These are phyloP conservation scores for Darevskia nairensis DNA, from an alignment of 2,797 vertebrate genomes.

Conservation along the genomic window DNA sequence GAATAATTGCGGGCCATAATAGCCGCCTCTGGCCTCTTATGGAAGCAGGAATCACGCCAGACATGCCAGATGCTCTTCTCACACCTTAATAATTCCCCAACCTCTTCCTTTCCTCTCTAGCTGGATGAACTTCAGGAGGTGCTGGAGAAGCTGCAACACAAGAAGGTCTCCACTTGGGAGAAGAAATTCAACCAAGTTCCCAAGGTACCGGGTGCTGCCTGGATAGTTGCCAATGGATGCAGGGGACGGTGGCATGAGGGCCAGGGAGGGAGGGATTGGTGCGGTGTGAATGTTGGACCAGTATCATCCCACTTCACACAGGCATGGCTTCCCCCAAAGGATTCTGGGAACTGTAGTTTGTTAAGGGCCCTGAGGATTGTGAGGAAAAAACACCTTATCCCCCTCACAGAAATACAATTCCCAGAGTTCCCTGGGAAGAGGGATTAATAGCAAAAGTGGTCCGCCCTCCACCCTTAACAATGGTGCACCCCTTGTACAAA, in stretches of 20 bases:
- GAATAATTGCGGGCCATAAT: neutral
- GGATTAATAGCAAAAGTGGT: no score
- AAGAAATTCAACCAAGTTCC: constrained; percentile 49
- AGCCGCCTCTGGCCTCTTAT: neutral
- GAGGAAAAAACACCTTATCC: no score
- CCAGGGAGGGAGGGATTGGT: neutral
- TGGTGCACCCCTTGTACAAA: no score
- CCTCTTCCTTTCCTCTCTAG: neutral
- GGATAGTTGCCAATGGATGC: no score
- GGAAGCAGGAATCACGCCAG: neutral
- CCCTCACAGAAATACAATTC: no score
- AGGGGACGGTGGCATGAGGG: neutral
- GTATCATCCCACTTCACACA: no score
- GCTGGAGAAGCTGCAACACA: constrained; percentile 50
- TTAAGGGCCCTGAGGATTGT: no score
- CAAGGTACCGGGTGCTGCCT: neutral
- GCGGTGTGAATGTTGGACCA: no score
- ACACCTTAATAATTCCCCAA: neutral
- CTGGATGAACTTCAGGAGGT: constrained; percentile 51
- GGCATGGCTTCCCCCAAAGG: no score
- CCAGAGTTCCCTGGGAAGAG: no score
- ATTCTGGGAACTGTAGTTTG: no score
- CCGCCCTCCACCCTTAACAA: no score
- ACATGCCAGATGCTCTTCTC: neutral
- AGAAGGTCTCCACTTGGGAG: constrained; percentile 37